phyloP scores from a whole-genome alignment of 2,113 vertebrate species.

The Hylia prasina region DNA sequence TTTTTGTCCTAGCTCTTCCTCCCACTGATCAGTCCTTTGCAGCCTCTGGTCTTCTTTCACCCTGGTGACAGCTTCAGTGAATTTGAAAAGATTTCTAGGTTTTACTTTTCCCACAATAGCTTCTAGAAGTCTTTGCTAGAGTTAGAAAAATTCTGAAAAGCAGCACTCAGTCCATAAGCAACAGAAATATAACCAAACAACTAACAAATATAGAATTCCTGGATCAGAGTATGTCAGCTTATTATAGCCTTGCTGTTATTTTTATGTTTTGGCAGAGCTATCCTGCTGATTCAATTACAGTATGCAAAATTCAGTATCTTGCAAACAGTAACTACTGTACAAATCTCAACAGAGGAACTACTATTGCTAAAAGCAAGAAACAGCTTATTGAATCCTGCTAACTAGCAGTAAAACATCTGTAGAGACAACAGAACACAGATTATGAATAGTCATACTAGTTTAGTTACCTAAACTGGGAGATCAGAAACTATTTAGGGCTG shows the following conservation, averaged over 20 bases:
- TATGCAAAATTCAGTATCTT: neutral
- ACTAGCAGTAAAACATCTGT: neutral
- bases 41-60: neutral
- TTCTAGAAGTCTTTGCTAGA: neutral
- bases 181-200: neutral
- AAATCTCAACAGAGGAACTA: neutral
- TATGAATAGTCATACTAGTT: neutral
- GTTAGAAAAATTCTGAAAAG: neutral
- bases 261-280: neutral
- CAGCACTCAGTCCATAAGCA: neutral
- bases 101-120: neutral
- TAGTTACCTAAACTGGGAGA: neutral
- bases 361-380: neutral
- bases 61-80: neutral
- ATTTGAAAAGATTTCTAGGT: neutral
- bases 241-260: neutral
- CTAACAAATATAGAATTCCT: neutral
- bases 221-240: neutral
- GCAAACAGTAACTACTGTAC: neutral
- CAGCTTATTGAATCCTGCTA: neutral
- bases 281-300: neutral
- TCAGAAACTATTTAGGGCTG: neutral
- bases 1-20: neutral
- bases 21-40: neutral
- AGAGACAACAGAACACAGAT: neutral